Evolutionary conservation across 53 echinoderm and acorn worm species (phyloP), one percentile per base, ranked within the genome.

Genomic region (Glandiceps talaboti): DNA sequence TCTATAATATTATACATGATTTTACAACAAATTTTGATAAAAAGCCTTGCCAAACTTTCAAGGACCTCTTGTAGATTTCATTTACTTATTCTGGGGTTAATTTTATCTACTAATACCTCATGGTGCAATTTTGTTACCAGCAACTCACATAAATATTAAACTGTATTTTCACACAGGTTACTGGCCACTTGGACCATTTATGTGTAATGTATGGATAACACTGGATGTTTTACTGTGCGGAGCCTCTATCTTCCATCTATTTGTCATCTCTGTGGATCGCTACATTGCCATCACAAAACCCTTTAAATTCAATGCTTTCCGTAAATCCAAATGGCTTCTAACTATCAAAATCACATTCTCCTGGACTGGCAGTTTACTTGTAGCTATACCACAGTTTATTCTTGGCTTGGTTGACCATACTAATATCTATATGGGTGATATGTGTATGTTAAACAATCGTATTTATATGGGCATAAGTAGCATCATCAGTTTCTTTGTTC

Each of bases 241-340:
- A 0, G 78, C 94, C 1, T 94, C 94, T 32, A 94, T 94, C 27
- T 82, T 94, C 30, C 94, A 94, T 85, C 91, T 94, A 77, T 90
- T 91, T 77, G 86, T 83, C 80, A 84, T 94, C 82, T 92, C 90
- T 1, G 73, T 92, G 20, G 94, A 92, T 73, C 92, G 94, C 1
- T 94, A 94, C 77, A 79, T 94, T 33, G 94, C 94, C 32, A 92
- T 94, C 80, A 80, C 86, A 74, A 85, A 84, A 64, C 94, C 94
- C 10, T 83, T 92, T 26, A 45, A 77, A 1, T 80, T 74, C 82
- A 81, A 77, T 25, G 83, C 82, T 26, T 83, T 84, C n/a, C 77
- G 88, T 1, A 79, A 81, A 28, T 85, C 88, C 1, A 30, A 81
- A 1, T 84, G 81, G 25, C 77, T 86, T 29, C 83, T 84, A 27